Evolutionary conservation across 2,113 vertebrate genomes (phyloP).

Genomic region (Ifrita kowaldi): DNA sequence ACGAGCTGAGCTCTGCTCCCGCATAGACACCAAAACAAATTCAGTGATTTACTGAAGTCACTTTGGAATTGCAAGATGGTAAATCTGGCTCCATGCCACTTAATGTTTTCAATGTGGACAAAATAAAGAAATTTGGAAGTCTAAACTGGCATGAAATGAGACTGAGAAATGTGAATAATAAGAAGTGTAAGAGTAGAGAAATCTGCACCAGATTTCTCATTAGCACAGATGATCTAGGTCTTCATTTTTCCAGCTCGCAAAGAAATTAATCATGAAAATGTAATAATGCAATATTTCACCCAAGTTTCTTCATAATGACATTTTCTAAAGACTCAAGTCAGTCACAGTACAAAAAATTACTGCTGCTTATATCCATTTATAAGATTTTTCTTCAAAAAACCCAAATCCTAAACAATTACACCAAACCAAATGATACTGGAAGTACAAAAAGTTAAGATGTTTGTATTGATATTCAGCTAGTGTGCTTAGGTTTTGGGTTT

Average conservation of each 20-base stretch:
- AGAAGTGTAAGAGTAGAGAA: neutral
- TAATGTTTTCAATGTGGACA: neutral
- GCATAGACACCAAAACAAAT: neutral
- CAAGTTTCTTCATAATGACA: neutral
- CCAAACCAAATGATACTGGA: neutral
- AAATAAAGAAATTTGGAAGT: neutral
- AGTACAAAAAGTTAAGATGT: neutral
- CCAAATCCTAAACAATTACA: neutral
- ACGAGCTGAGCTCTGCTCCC: neutral
- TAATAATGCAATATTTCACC: neutral
- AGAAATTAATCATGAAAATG: neutral
- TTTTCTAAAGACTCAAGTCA: neutral
- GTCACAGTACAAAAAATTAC: neutral
- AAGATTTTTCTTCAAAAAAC: neutral
- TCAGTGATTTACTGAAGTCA: constrained; percentile 15
- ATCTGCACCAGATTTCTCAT: neutral
- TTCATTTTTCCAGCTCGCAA: neutral
- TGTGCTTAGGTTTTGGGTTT: accelerated
- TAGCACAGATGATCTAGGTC: neutral
- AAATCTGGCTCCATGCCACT: neutral
- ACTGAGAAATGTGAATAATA: neutral
- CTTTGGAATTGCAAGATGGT: neutral
- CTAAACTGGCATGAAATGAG: neutral
- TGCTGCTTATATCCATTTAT: neutral
- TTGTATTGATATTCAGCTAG: neutral